Evolutionary conservation across 1,140 invertebrate genomes (phyloP).

Genomic region (Popillia japonica): DNA sequence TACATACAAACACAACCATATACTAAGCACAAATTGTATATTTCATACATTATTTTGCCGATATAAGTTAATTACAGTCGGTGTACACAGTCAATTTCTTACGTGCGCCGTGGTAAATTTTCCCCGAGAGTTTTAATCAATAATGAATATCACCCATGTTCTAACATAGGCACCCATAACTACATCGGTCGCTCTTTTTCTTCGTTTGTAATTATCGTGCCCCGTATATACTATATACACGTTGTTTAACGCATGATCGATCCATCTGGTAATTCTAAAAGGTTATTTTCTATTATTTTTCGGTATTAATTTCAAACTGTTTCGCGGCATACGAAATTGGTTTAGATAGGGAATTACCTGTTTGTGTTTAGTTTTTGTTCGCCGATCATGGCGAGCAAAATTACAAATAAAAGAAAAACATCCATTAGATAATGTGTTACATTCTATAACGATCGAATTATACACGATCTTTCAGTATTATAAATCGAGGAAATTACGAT

Average conservation of each 20-base stretch:
- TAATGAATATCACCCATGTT: constrained; percentile 7
- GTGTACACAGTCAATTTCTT: constrained; percentile 7
- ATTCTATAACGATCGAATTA: too few species aligned
- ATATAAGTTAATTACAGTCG: constrained; percentile 8
- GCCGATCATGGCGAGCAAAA: not conserved
- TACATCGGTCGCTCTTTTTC: not conserved
- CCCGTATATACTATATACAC: not conserved
- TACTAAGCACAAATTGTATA: not conserved
- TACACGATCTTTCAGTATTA: too few species aligned
- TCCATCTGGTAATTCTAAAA: not conserved
- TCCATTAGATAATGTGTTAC: too few species aligned
- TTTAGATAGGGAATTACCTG: not conserved
- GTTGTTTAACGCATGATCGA: constrained; percentile 14
- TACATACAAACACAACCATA: not conserved
- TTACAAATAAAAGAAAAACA: too few species aligned
- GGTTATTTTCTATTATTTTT: constrained; percentile 7
- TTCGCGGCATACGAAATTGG: not conserved
- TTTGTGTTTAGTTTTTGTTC: not conserved
- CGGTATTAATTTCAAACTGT: constrained; percentile 18
- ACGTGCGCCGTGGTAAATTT: constrained; percentile 9
- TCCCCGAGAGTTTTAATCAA: constrained; percentile 7
- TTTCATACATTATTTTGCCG: constrained; percentile 5
- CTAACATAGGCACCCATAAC: not conserved
- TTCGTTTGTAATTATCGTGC: constrained; percentile 11
- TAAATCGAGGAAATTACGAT: too few species aligned